phyloP scores from a whole-genome alignment of 2,888 invertebrate species.

The Epicampocera succincta region DNA sequence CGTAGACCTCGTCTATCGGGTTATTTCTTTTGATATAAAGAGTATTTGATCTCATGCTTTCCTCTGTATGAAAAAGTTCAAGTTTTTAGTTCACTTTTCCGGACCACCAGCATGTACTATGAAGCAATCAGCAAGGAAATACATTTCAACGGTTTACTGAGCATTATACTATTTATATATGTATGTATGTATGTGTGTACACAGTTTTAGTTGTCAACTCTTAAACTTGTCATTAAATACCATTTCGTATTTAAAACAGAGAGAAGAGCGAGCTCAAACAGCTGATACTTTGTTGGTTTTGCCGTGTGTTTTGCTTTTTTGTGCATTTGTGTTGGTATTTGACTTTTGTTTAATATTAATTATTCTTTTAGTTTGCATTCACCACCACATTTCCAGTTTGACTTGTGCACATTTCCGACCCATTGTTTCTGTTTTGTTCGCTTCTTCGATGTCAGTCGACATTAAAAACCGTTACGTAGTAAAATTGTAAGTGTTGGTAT shows the following conservation, averaged over 20 bases:
- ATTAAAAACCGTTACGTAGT: slow-evolving; percentile 64
- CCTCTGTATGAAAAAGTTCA: no score
- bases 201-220: no score
- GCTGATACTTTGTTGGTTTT: slow-evolving; percentile 23
- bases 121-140: no score
- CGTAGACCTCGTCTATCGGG: no score
- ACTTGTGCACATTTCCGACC: slow-evolving; percentile 13
- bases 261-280: slow-evolving; percentile 14
- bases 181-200: neutral
- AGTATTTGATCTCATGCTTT: no score
- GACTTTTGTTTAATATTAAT: neutral
- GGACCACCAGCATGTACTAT: no score
- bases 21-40: no score
- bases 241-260: neutral
- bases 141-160: no score
- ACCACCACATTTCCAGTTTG: neutral
- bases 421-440: slow-evolving; percentile 39
- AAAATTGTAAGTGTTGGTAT: slow-evolving; percentile 63
- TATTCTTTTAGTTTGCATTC: no score
- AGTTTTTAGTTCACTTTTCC: no score
- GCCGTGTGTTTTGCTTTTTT: neutral
- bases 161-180: no score
- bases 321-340: slow-evolving; percentile 8
- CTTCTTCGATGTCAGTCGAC: slow-evolving; percentile 42
- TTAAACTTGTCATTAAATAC: no score